These are phyloP conservation scores for Argentina silus DNA, from an alignment of 2,797 vertebrate genomes.

Conservation along the genomic window DNA sequence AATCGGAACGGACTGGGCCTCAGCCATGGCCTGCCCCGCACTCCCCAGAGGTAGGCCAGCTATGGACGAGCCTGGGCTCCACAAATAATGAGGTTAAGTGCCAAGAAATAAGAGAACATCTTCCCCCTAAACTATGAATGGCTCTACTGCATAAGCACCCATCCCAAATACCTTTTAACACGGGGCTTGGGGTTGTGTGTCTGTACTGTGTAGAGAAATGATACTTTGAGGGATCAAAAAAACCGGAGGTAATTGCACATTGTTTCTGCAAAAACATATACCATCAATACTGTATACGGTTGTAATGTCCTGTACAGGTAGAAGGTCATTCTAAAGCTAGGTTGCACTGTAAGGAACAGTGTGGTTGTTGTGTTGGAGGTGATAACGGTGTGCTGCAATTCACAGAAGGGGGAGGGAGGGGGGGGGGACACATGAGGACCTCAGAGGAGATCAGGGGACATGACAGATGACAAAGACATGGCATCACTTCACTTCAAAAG, in stretches of 20 bases:
- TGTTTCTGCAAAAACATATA: slow-evolving; percentile 41
- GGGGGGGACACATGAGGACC: slow-evolving; percentile 22
- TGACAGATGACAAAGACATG: neutral
- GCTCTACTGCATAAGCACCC: slow-evolving; percentile 56
- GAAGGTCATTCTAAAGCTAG: slow-evolving; percentile 62
- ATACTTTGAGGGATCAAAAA: slow-evolving; percentile 49
- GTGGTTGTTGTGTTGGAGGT: slow-evolving; percentile 59
- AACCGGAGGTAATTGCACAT: slow-evolving; percentile 68
- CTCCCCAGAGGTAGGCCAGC: slow-evolving; percentile 53
- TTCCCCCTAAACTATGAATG: slow-evolving; percentile 35
- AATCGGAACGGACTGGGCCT: neutral
- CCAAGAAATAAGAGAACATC: slow-evolving; percentile 70
- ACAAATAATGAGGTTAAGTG: slow-evolving; percentile 74
- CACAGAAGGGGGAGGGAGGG: slow-evolving; percentile 33
- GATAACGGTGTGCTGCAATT: slow-evolving; percentile 59
- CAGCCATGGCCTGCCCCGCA: neutral
- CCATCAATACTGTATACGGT: slow-evolving; percentile 74
- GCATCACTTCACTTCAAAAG: slow-evolving; percentile 1
- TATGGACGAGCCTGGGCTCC: slow-evolving; percentile 49
- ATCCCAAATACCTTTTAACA: slow-evolving; percentile 24
- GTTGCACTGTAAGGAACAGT: slow-evolving; percentile 26
- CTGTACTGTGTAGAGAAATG: slow-evolving; percentile 5
- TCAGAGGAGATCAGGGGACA: slow-evolving; percentile 15
- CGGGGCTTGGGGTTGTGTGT: neutral
- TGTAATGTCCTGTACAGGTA: slow-evolving; percentile 66